These are phyloP conservation scores for Nannobrachium achirus DNA, from an alignment of 2,113 vertebrate genomes.

Conservation along the genomic window DNA sequence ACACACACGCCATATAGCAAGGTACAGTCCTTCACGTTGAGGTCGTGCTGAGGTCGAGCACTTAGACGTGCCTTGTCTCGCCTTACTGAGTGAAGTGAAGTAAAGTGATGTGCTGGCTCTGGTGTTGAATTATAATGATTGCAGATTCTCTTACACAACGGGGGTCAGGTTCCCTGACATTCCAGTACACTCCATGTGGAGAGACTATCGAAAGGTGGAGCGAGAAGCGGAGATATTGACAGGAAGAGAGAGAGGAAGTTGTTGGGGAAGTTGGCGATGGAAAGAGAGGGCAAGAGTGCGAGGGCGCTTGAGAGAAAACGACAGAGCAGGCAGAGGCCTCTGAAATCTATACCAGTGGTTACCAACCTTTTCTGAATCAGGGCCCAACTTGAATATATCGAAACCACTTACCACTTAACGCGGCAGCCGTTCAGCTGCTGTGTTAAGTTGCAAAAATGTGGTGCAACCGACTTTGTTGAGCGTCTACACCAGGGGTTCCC, in stretches of 20 bases:
- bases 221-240: background rate
- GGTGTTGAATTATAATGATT: slow-evolving; percentile 30
- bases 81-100: slow-evolving; percentile 1
- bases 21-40: slow-evolving; percentile 40
- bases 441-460: too few relatives aligned
- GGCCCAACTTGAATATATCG: background rate
- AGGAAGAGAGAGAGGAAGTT: background rate
- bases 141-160: slow-evolving; percentile 53
- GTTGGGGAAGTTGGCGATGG: too few relatives aligned
- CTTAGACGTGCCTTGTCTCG: too few relatives aligned
- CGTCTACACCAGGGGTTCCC: too few relatives aligned
- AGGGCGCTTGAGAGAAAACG: background rate
- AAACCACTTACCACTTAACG: too few relatives aligned
- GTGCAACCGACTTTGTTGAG: too few relatives aligned
- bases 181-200: slow-evolving; percentile 34
- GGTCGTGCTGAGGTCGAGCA: slow-evolving; percentile 35
- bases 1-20: too few relatives aligned
- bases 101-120: slow-evolving; percentile 28
- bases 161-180: slow-evolving; percentile 42
- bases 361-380: background rate
- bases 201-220: slow-evolving; percentile 16
- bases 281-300: too few relatives aligned
- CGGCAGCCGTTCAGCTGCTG: too few relatives aligned
- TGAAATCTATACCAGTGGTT: background rate
- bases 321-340: background rate